These are phyloP conservation scores for Apolygus lucorum DNA, from an alignment of 1,140 invertebrate genomes.

Conservation along the genomic window DNA sequence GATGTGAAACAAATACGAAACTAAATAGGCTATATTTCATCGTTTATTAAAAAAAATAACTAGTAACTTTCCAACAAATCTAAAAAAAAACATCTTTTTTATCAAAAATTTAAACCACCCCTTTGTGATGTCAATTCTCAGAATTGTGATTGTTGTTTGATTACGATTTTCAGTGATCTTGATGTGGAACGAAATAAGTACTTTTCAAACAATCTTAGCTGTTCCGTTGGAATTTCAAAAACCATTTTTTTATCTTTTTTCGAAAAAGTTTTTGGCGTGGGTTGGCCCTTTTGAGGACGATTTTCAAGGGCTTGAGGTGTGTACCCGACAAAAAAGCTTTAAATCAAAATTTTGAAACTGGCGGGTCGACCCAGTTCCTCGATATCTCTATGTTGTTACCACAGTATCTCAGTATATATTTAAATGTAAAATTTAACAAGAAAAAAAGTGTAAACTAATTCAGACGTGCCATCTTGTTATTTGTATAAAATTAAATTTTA, in stretches of 20 bases:
- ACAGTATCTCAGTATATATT: constrained; percentile 5
- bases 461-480: constrained; percentile 7
- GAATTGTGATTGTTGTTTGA: constrained; percentile 9
- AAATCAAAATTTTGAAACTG: not conserved
- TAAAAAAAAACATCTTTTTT: not conserved
- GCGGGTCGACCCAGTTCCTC: constrained; percentile 5
- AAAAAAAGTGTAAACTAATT: constrained; percentile 9
- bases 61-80: not conserved
- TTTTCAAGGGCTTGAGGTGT: not conserved
- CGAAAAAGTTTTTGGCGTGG: not conserved
- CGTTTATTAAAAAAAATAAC: not conserved
- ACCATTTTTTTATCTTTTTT: not conserved
- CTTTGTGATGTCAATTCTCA: constrained; percentile 12
- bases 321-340: not conserved
- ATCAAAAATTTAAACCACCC: too few relatives aligned
- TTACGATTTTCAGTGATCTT: not conserved
- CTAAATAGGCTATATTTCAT: not conserved
- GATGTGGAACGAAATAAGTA: constrained; percentile 6
- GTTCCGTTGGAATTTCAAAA: not conserved
- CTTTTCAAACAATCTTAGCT: too few relatives aligned
- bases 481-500: not conserved
- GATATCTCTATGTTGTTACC: constrained; percentile 9
- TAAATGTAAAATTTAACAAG: constrained; percentile 2
- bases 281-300: constrained; percentile 1
- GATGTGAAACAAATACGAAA: not conserved